Evolutionary conservation across 2,888 invertebrate species (phyloP).

Genomic region (Dione juno): DNA sequence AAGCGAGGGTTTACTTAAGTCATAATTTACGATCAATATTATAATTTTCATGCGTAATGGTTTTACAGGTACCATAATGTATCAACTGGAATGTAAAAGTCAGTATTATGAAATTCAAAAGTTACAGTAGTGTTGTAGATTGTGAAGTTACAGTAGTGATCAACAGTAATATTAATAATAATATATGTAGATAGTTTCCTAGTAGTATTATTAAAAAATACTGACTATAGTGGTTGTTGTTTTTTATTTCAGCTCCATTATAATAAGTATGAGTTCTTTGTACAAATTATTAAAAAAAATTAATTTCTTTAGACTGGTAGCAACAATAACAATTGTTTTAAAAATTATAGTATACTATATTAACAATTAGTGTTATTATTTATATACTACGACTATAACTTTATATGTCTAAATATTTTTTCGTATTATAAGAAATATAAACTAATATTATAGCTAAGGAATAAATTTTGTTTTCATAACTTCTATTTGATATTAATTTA

Average conservation of each 20-base stretch:
- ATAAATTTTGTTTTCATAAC: background rate
- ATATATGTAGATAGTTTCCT: background rate
- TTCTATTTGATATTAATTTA: conserved; percentile 1
- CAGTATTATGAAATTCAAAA: conserved; percentile 62
- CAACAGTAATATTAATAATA: conserved; percentile 29
- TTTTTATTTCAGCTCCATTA: background rate
- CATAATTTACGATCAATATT: background rate
- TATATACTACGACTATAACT: no score
- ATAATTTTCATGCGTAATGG: conserved; percentile 24
- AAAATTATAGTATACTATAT: no score
- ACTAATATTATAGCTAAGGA: background rate
- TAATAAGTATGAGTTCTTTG: background rate
- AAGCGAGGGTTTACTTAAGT: background rate
- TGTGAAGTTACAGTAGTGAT: no score
- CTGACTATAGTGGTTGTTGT: background rate
- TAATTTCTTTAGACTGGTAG: background rate
- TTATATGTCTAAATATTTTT: background rate
- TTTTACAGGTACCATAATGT: conserved; percentile 69
- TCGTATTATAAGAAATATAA: background rate
- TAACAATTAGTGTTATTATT: no score
- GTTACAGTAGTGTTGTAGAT: conserved; percentile 45
- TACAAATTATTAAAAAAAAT: no score
- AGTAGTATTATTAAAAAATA: background rate
- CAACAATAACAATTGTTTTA: background rate
- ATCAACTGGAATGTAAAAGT: conserved; percentile 66